These are phyloP conservation scores for Drosophila obscura DNA, from an alignment of 1,140 invertebrate genomes.

Conservation along the genomic window DNA sequence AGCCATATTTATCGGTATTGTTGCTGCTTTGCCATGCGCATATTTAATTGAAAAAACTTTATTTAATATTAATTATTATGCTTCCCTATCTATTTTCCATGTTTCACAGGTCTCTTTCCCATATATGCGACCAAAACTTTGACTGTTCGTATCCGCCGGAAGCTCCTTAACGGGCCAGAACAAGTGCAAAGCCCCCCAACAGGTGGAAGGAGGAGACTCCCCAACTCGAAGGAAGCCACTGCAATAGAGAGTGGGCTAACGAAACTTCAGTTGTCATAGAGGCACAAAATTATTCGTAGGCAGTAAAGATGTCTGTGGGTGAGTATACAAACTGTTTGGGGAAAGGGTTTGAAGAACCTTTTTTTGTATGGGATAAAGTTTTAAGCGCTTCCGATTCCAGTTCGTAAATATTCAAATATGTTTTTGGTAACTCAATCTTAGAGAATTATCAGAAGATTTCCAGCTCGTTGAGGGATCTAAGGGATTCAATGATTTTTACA, in stretches of 20 bases:
- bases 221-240: slow-evolving; percentile 34
- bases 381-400: too few relatives aligned
- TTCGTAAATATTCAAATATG: too few relatives aligned
- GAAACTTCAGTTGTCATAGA: neutral
- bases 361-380: neutral
- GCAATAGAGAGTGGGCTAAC: too few relatives aligned
- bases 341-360: neutral
- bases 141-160: slow-evolving; percentile 71
- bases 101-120: slow-evolving; percentile 58
- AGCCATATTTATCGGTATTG: slow-evolving; percentile 27
- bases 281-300: neutral
- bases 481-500: too few relatives aligned
- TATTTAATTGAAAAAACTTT: slow-evolving; percentile 65
- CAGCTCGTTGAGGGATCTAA: too few relatives aligned
- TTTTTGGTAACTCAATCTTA: too few relatives aligned
- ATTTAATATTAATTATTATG: slow-evolving; percentile 71
- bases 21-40: slow-evolving; percentile 65
- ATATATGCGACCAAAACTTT: slow-evolving; percentile 67
- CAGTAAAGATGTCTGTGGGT: slow-evolving; percentile 61
- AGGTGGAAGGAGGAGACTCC: slow-evolving; percentile 18
- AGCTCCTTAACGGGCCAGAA: slow-evolving; percentile 69
- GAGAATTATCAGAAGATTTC: too few relatives aligned
- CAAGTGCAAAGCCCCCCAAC: slow-evolving; percentile 69
- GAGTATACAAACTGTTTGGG: slow-evolving; percentile 43
- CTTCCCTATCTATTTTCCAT: slow-evolving; percentile 66